Percentiles rank a stretch among this genome's conserved stretches.
Evolutionary conservation across 2,113 vertebrate genomes (phyloP).

Genomic region (Macrotus californicus): DNA sequence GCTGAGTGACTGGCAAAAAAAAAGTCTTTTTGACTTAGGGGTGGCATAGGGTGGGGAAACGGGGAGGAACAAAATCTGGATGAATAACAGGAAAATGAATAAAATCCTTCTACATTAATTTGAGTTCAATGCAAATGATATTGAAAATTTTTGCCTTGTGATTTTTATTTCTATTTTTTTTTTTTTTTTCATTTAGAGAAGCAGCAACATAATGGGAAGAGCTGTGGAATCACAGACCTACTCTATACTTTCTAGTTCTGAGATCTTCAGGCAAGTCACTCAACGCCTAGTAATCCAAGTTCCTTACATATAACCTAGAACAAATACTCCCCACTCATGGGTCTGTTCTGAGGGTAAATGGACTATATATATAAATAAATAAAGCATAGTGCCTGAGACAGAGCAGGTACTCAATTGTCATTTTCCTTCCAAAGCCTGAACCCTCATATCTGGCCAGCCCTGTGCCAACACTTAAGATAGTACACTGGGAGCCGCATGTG

Average conservation of each 20-base stretch:
- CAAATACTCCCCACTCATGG: neutral
- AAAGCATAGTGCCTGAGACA: neutral
- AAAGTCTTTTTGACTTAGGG: conserved; percentile 19
- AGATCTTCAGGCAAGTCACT: neutral
- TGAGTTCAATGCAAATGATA: conserved; percentile 36
- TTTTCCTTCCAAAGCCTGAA: neutral
- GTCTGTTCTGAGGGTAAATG: neutral
- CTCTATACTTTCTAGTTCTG: neutral
- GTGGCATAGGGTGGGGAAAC: neutral
- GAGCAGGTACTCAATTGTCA: neutral
- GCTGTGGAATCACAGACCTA: neutral
- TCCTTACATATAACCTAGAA: neutral
- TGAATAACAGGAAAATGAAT: conserved; percentile 59
- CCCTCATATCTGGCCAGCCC: neutral
- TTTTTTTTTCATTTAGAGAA: conserved; percentile 19
- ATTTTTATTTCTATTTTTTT: neutral
- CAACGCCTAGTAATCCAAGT: neutral
- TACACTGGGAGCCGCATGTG: accelerated
- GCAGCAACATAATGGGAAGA: neutral
- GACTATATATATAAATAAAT: neutral
- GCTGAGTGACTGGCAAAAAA: conserved; percentile 49
- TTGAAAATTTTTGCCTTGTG: conserved; percentile 42
- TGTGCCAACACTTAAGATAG: neutral
- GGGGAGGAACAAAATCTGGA: neutral
- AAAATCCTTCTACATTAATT: conserved; percentile 31